Conservation (phyloP, 2,113 vertebrate species). For the Syrrhaptes paradoxus region DNA sequence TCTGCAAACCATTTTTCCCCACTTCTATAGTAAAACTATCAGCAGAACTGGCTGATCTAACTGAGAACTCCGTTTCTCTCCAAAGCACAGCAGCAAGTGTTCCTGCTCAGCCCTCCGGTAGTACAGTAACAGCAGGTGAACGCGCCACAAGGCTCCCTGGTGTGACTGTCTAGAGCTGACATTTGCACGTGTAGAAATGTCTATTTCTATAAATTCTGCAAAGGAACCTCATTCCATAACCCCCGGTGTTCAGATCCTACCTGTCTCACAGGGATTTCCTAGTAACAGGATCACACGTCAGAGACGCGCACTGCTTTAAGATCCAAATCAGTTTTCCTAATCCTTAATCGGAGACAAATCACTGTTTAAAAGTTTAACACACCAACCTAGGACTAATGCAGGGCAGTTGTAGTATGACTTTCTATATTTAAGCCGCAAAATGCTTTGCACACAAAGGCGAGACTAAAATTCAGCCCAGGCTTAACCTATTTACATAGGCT, state of each 20-base stretch:
- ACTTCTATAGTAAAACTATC: background rate
- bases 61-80: background rate
- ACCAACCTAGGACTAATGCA: background rate
- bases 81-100: background rate
- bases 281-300: background rate
- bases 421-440: background rate
- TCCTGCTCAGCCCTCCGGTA: background rate
- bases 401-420: background rate
- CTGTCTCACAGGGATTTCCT: background rate
- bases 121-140: too few species aligned
- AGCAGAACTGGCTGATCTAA: background rate
- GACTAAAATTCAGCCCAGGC: background rate
- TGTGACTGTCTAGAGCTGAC: background rate
- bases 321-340: background rate
- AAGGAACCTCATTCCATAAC: background rate
- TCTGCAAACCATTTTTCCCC: background rate
- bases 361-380: background rate
- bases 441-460: background rate
- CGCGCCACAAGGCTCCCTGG: too few species aligned
- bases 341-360: background rate
- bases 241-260: background rate
- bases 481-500: background rate
- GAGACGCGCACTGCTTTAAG: rapidly evolving
- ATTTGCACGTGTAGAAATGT: background rate
- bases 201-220: background rate